Evolutionary conservation across 2,797 vertebrate genomes (phyloP), one percentile per base, ranked within the genome.

Genomic region (Orientallactaga sibirica): DNA sequence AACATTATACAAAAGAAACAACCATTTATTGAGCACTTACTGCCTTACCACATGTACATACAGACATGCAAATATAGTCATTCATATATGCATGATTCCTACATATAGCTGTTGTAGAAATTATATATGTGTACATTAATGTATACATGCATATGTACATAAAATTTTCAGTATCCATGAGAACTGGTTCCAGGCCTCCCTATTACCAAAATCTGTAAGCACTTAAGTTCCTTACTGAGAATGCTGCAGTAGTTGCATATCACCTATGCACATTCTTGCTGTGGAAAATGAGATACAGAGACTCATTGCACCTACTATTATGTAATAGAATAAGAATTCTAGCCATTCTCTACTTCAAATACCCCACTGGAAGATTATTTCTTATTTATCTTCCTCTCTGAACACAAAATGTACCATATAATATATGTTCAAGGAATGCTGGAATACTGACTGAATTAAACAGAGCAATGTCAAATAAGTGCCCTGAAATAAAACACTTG

Each of bases 351-450:
- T 93, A 52, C 76, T 18, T 86, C 20, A 73, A 76, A 0, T 66
- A 33, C 3, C n/a, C 33, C 15, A 43, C 43, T 41, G 25, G 73
- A 82, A 29, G 37, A 82, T 55, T 8, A 84, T 82, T 85, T 94
- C 20, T 95, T 88, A 73, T 76, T 91, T 84, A 74, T 83, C 22
- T 90, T 92, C 94, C 79, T 73, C 67, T 61, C 7, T 77, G 64
- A 92, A 55, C 29, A 74, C 15, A 52, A 90, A 86, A 78, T 6
- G 67, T 81, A 70, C 14, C 48, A 74, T 37, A 29, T 52, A 67
- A 37, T 24, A 64, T 3, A 9, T 74, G 62, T 9, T 94, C 1
- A 25, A 10, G 43, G 16, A 67, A n/a, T 27, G 27, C 12, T 88
- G 6, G 9, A 25, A 33, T 68, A 12, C 37, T 61, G 66, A 85